Percentiles rank a stretch among this genome's conserved stretches.
These are phyloP conservation scores for Eutrigla gurnardus DNA, from an alignment of 2,797 vertebrate genomes.

Conservation along the genomic window DNA sequence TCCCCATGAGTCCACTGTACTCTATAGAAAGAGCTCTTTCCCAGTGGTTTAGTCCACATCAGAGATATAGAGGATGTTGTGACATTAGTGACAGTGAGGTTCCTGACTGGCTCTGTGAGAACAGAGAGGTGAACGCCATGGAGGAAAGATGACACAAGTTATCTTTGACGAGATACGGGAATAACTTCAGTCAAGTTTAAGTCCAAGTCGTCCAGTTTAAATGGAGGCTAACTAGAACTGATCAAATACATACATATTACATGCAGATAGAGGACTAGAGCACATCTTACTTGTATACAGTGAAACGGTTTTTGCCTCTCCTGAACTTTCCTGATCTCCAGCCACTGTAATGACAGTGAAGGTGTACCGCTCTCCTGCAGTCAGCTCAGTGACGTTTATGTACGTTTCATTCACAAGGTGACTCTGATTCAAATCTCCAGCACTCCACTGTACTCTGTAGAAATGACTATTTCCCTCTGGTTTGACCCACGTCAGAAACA, in stretches of 20 bases:
- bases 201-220: neutral
- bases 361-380: constrained; percentile 1
- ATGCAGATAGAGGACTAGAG: neutral
- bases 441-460: no score
- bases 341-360: constrained; percentile 36
- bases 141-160: constrained; percentile 15
- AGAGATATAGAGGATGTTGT: constrained; percentile 53
- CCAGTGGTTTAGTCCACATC: constrained; percentile 46
- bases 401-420: neutral
- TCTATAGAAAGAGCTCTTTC: constrained; percentile 22
- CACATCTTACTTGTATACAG: constrained; percentile 2
- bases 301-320: neutral
- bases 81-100: neutral
- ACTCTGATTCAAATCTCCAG: no score
- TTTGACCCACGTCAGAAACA: no score
- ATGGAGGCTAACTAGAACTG: neutral
- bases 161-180: neutral
- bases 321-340: neutral
- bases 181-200: neutral
- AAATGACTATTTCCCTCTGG: no score
- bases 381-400: constrained; percentile 26
- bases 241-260: neutral
- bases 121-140: neutral
- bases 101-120: constrained; percentile 50
- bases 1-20: constrained; percentile 40